Conservation (phyloP, 2,888 invertebrate genomes). For the Prenolepis imparis region DNA sequence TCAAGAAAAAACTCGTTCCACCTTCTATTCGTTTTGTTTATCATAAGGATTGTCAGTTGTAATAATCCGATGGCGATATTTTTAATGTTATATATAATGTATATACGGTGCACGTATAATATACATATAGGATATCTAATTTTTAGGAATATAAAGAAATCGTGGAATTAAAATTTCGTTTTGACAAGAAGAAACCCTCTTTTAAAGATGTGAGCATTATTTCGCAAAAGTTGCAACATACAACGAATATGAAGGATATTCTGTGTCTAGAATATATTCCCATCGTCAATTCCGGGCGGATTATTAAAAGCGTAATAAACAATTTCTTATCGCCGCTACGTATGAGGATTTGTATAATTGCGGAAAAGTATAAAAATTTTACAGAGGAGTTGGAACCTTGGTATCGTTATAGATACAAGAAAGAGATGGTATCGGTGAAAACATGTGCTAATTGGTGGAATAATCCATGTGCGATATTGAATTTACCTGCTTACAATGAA, state of each 20-base stretch:
- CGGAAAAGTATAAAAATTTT: neutral
- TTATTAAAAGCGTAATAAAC: neutral
- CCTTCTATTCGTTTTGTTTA: neutral
- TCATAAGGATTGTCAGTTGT: neutral
- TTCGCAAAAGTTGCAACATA: constrained; percentile 89
- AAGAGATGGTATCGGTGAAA: constrained; percentile 90
- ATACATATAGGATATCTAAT: constrained; percentile 1
- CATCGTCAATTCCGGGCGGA: neutral
- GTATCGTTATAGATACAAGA: constrained; percentile 95
- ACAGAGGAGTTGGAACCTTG: constrained; percentile 92
- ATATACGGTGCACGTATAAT: neutral
- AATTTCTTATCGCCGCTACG: neutral
- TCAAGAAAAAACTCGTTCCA: neutral
- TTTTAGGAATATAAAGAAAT: constrained; percentile 92
- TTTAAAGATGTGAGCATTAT: constrained; percentile 90
- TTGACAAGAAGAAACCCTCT: constrained; percentile 94
- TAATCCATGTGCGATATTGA: constrained; percentile 89
- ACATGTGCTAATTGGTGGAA: constrained; percentile 91
- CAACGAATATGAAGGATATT: constrained; percentile 86
- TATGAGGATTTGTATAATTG: neutral
- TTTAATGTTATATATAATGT: neutral
- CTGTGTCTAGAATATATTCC: neutral
- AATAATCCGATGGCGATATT: neutral
- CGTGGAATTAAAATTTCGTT: constrained; percentile 93
- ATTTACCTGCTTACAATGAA: constrained; percentile 94